Conservation (phyloP, 2,113 vertebrate genomes). For the Meles meles region DNA sequence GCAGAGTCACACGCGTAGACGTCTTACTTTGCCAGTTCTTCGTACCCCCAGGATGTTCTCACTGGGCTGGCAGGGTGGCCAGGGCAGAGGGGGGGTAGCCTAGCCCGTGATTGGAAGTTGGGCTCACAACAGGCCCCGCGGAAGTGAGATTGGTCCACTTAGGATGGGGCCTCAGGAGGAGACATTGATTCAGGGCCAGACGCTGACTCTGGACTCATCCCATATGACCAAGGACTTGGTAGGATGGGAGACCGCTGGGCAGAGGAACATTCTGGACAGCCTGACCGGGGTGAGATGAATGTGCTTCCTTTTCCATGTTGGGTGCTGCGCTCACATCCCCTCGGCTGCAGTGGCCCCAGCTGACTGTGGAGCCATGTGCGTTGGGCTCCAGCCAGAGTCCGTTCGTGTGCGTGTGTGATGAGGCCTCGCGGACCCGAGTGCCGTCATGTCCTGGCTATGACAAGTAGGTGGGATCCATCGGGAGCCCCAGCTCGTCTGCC, state of each 20-base stretch:
- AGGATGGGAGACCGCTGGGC: accelerated
- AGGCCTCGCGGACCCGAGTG: too few species aligned
- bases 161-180: accelerated
- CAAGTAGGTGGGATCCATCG: accelerated
- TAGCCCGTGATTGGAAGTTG: accelerated
- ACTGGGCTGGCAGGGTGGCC: neutral
- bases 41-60: neutral
- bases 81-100: accelerated
- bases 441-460: neutral
- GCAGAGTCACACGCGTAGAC: accelerated
- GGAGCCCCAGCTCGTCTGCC: neutral
- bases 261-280: neutral
- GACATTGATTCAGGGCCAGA: neutral
- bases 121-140: neutral
- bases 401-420: too few species aligned
- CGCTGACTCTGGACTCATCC: neutral
- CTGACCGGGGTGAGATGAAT: neutral
- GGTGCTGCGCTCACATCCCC: accelerated
- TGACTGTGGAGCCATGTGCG: accelerated
- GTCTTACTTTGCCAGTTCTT: neutral
- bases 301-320: accelerated
- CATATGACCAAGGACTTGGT: accelerated
- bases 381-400: neutral
- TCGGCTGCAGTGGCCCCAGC: neutral
- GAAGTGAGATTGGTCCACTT: neutral